A percentile compares a stretch with the other conserved stretches of the same genome.
phyloP scores from a whole-genome alignment of 2,797 vertebrate species.

The Neoniphon sammara region DNA sequence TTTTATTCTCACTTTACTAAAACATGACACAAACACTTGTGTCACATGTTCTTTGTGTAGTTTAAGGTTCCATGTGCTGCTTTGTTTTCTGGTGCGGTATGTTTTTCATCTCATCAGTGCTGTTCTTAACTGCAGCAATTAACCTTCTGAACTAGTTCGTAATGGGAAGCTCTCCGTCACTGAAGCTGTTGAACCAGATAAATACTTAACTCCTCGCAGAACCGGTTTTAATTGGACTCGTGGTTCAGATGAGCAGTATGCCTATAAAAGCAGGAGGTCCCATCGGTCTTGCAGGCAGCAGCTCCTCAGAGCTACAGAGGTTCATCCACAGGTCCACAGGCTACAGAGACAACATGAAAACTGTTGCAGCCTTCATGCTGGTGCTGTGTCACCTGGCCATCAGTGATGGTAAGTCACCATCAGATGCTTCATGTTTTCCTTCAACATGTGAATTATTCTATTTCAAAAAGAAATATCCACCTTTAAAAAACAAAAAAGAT shows the following conservation, averaged over 20 bases:
- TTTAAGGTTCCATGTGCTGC: too few relatives aligned
- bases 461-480: too few relatives aligned
- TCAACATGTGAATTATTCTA: too few relatives aligned
- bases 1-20: too few relatives aligned
- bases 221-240: slow-evolving; percentile 1
- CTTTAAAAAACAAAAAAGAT: too few relatives aligned
- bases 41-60: too few relatives aligned
- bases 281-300: not conserved
- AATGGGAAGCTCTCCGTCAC: not conserved
- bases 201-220: not conserved
- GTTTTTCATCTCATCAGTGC: too few relatives aligned
- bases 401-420: slow-evolving; percentile 30
- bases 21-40: too few relatives aligned
- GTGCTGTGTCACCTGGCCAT: slow-evolving; percentile 23
- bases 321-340: not conserved
- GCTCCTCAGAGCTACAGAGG: not conserved
- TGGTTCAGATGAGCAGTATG: not conserved
- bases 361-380: slow-evolving; percentile 15
- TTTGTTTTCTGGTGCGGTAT: too few relatives aligned
- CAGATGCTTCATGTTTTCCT: too few relatives aligned
- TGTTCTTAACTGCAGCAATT: too few relatives aligned
- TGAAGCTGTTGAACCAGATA: not conserved
- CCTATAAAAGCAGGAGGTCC: slow-evolving; percentile 17
- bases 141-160: too few relatives aligned
- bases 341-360: slow-evolving; percentile 37